phyloP scores from a whole-genome alignment of 2,113 vertebrate species.

The Sialia sialis region DNA sequence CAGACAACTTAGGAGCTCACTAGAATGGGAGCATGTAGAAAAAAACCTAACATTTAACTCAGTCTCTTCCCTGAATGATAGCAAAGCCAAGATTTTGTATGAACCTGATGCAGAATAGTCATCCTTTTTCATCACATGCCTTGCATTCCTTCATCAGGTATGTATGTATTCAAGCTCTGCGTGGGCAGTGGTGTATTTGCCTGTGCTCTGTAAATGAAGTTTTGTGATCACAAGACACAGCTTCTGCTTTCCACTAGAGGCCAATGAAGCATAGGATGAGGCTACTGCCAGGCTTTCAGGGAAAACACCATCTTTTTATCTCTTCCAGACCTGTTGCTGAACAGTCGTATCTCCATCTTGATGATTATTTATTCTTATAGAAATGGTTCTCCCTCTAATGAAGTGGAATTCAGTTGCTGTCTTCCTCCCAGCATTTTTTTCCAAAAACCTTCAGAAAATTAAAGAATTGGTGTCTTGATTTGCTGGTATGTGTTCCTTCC shows the following conservation, averaged over 20 bases:
- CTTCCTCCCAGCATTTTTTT: not conserved
- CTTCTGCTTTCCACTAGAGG: constrained; percentile 58
- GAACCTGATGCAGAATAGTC: not conserved
- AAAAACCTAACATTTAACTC: not conserved
- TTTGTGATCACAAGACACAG: not conserved
- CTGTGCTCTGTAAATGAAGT: not conserved
- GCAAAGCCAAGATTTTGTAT: not conserved
- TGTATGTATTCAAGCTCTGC: not conserved
- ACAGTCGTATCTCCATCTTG: not conserved
- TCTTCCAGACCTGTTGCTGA: not conserved
- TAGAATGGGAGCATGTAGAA: not conserved
- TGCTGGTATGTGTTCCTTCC: accelerated
- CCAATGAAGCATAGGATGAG: constrained; percentile 52
- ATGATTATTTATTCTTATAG: not conserved
- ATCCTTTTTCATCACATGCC: accelerated
- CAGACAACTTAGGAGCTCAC: not conserved
- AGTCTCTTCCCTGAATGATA: not conserved
- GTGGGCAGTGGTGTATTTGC: not conserved
- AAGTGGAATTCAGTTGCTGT: not conserved
- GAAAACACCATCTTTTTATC: not conserved
- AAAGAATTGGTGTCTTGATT: not conserved
- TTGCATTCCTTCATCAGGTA: not conserved
- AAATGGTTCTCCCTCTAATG: not conserved
- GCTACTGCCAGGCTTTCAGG: not conserved
- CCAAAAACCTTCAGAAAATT: not conserved